Percentiles rank a stretch among this genome's conserved stretches.
phyloP scores from a whole-genome alignment of 2,113 vertebrate species.

The Acanthochromis polyacanthus region DNA sequence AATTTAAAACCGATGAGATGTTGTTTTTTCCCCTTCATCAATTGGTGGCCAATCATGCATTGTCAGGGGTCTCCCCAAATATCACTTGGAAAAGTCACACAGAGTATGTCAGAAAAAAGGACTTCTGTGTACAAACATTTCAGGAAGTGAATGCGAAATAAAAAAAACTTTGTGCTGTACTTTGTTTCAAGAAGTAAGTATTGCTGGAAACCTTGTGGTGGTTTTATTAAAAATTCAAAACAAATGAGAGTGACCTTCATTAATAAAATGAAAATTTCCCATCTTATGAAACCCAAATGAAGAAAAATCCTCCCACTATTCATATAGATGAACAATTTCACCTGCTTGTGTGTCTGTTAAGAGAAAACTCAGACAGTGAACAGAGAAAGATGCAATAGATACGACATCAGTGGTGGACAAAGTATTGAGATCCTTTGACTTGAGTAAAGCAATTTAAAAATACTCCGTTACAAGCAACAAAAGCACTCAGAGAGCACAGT shows the following conservation, averaged over 20 bases:
- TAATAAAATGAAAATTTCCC: too few relatives aligned
- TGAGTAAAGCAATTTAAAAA: too few relatives aligned
- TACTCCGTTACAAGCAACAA: too few relatives aligned
- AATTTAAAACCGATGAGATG: not conserved
- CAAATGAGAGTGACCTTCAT: too few relatives aligned
- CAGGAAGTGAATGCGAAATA: conserved; percentile 1
- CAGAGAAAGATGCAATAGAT: not conserved
- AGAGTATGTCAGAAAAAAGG: not conserved
- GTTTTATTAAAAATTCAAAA: too few relatives aligned
- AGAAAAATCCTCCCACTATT: too few relatives aligned
- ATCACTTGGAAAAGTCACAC: not conserved
- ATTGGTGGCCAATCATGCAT: not conserved
- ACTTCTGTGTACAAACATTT: not conserved
- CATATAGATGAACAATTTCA: too few relatives aligned
- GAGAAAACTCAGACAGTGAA: too few relatives aligned
- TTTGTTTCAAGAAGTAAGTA: not conserved
- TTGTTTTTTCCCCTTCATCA: not conserved
- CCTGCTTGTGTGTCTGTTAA: too few relatives aligned
- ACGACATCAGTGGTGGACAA: not conserved
- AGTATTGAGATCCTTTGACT: too few relatives aligned
- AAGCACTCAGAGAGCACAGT: too few relatives aligned
- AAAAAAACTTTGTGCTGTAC: not conserved
- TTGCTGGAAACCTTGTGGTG: not conserved
- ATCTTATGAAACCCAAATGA: too few relatives aligned
- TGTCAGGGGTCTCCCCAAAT: not conserved